Base-by-base conservation (phyloP, 2,797 vertebrate species). In the Florisuga fusca region DNA sequence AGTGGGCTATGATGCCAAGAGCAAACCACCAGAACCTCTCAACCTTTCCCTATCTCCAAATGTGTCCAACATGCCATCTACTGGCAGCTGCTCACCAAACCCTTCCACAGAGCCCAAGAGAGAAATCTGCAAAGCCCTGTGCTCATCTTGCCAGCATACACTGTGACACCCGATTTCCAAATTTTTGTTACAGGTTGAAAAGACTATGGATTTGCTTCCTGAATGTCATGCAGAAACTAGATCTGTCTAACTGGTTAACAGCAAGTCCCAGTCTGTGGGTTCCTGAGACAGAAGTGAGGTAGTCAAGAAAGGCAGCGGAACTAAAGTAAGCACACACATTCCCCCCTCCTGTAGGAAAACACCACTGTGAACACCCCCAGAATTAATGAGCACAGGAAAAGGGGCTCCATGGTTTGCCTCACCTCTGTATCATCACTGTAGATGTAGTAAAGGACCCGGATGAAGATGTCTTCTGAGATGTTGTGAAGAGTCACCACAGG, bases 351-450 rank as follows among this genome's bases (percentile, higher is more conserved):
- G n/a, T 7, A 85, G 23, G 48, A 77, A 45, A 83, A 58, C 19
- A n/a, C 13, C n/a, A 46, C 41, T n/a, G 33, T 53, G 74, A 91
- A 78, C 41, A 62, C 14, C 33, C 84, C 53, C 79, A 50, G 74
- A 73, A 59, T 26, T 29, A 90, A 48, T 3, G 11, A 68, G 50
- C 53, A 54, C 26, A 73, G 45, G 18, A 90, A 41, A 29, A 89
- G 41, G 94, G 26, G 48, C 16, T 33, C 76, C 55, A 2, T 4
- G 20, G 27, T 51, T 51, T 59, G 22, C 29, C 96, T 97, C 95
- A 99, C 99, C 99, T 99, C 98, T 0, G 99, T 99, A 92, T 98
- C 98, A 72, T 99, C 98, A 1, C 99, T 99, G 96, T 99, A 99
- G 89, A 99, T 98, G 81, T 99, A 99, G 97, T 99, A 99, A 64